These are phyloP conservation scores for Coptotermes formosanus DNA, from an alignment of 1,140 invertebrate genomes.

Conservation along the genomic window DNA sequence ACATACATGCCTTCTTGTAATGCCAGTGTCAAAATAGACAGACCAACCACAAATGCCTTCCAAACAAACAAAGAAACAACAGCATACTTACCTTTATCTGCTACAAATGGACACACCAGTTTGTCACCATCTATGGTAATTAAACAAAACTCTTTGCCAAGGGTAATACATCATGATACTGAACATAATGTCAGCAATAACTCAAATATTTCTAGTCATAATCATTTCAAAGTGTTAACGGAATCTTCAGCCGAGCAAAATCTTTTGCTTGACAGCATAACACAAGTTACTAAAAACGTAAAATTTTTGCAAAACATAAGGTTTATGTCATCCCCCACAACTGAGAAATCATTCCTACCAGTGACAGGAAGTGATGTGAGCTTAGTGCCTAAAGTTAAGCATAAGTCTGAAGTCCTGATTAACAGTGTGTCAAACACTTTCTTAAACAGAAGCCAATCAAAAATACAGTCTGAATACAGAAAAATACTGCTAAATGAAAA, in stretches of 20 bases:
- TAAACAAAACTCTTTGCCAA: background rate
- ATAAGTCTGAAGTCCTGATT: too few species aligned
- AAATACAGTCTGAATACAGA: background rate
- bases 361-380: too few species aligned
- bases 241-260: too few species aligned
- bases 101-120: background rate
- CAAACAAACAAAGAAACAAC: background rate
- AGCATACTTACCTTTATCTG: background rate
- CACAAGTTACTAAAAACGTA: too few species aligned
- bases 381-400: too few species aligned
- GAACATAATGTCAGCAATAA: background rate
- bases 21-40: background rate
- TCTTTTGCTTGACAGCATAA: too few species aligned
- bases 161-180: too few species aligned
- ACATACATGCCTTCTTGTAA: background rate
- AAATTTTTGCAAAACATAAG: too few species aligned
- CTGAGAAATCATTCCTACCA: too few species aligned
- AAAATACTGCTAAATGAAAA: background rate
- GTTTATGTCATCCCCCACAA: too few species aligned
- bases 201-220: slow-evolving; percentile 18
- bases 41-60: background rate
- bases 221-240: too few species aligned
- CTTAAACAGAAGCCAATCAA: background rate
- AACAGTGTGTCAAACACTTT: background rate
- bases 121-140: too few species aligned